Conservation (phyloP, 1,140 invertebrate species). For the Megalopta genalis region DNA sequence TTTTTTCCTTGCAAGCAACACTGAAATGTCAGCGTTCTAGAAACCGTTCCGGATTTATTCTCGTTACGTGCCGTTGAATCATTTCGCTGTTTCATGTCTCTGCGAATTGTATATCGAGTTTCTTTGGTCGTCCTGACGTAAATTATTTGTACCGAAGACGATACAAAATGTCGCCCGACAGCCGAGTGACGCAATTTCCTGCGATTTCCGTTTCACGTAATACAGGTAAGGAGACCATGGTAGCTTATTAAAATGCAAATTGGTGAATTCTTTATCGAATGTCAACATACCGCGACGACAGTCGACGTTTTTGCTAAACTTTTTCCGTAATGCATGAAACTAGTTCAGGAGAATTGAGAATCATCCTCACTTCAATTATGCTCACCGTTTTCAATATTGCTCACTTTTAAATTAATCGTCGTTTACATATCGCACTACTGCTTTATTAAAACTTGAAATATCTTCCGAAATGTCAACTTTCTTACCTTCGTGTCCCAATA, state of each 20-base stretch:
- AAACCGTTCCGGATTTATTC: not conserved
- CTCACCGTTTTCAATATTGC: too few relatives aligned
- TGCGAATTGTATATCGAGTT: not conserved
- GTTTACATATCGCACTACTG: too few relatives aligned
- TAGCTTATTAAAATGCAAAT: not conserved
- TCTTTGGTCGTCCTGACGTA: not conserved
- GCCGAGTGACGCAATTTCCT: slow-evolving; percentile 3
- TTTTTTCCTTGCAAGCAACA: not conserved
- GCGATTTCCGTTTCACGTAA: slow-evolving; percentile 13
- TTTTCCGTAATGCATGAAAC: too few relatives aligned
- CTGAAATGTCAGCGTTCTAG: not conserved
- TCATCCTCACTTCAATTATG: too few relatives aligned
- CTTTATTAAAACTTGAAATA: too few relatives aligned
- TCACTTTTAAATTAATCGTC: too few relatives aligned
- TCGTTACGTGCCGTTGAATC: not conserved
- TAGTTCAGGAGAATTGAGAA: too few relatives aligned
- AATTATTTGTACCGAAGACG: not conserved
- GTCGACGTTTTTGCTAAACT: too few relatives aligned
- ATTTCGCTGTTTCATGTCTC: not conserved
- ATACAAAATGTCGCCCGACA: slow-evolving; percentile 10
- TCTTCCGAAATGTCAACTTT: too few relatives aligned
- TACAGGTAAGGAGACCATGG: not conserved
- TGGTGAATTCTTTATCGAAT: not conserved
- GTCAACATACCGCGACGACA: too few relatives aligned
- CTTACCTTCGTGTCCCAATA: too few relatives aligned